phyloP scores from a whole-genome alignment of 2,797 vertebrate genomes.

The Sarcoramphus papa region DNA sequence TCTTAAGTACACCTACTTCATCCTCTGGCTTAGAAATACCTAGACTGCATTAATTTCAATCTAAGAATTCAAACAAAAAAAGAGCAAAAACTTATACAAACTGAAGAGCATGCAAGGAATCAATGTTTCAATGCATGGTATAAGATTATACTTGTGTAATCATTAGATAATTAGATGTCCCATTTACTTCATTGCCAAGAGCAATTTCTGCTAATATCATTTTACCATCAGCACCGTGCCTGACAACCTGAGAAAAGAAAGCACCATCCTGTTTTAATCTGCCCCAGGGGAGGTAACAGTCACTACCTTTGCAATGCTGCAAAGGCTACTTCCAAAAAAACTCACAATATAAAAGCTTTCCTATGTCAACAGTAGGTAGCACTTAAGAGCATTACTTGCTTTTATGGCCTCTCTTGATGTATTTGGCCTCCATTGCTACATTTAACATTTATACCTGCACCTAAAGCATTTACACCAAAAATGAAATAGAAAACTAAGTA shows the following conservation, averaged over 20 bases:
- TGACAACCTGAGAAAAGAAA: neutral
- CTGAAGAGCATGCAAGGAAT: neutral
- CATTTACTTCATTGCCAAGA: neutral
- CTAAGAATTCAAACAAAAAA: neutral
- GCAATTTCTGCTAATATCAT: neutral
- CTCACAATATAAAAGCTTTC: neutral
- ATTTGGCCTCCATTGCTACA: neutral
- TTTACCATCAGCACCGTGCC: neutral
- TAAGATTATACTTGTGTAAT: neutral
- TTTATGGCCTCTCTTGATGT: neutral
- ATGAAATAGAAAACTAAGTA: neutral
- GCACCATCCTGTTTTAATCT: neutral
- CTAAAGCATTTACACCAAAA: neutral
- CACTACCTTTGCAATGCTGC: neutral
- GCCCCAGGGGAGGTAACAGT: fast-evolving
- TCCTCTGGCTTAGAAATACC: neutral
- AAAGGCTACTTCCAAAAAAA: neutral
- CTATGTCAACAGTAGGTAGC: neutral
- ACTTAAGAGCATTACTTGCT: neutral
- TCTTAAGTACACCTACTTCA: neutral
- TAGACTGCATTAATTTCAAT: neutral
- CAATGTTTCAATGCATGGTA: neutral
- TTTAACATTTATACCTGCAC: neutral
- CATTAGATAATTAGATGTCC: neutral
- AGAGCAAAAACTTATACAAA: neutral